Conservation (phyloP, 2,797 vertebrate species). For the Sebastes reedi region DNA sequence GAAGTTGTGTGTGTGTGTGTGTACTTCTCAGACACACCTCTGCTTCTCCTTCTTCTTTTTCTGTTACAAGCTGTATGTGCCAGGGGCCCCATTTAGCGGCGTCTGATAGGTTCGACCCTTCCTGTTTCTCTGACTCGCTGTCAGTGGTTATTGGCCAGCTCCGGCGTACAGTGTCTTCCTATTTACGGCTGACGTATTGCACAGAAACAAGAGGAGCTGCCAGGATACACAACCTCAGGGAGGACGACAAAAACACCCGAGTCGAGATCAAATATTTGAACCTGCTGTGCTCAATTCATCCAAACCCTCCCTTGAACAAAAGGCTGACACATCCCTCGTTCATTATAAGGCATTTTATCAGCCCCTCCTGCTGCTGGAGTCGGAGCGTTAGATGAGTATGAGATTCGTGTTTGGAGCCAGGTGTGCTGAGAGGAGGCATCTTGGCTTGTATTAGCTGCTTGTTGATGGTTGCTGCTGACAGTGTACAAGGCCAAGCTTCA, state of each 20-base stretch:
- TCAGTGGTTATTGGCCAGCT: slow-evolving; percentile 41
- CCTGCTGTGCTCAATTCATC: slow-evolving; percentile 25
- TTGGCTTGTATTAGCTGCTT: slow-evolving; percentile 33
- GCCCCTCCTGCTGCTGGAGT: background rate
- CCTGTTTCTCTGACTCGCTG: slow-evolving; percentile 32
- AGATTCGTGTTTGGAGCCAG: slow-evolving; percentile 28
- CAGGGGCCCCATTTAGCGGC: slow-evolving; percentile 46
- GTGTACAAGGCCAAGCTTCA: slow-evolving; percentile 10
- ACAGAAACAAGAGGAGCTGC: slow-evolving; percentile 30
- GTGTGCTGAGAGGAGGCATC: slow-evolving; percentile 34
- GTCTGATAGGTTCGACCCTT: slow-evolving; percentile 39
- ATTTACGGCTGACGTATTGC: slow-evolving; percentile 4
- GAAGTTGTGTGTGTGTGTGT: background rate
- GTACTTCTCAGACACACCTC: background rate
- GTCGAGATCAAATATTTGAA: slow-evolving; percentile 44
- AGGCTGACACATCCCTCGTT: slow-evolving; percentile 29
- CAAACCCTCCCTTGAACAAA: slow-evolving; percentile 28
- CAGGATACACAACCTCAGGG: slow-evolving; percentile 26
- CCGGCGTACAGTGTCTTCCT: slow-evolving; percentile 7
- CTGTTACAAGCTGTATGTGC: slow-evolving; percentile 28
- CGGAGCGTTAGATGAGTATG: slow-evolving; percentile 1
- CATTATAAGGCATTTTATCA: slow-evolving; percentile 12
- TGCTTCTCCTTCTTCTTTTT: background rate
- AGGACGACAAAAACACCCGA: background rate
- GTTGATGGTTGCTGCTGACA: slow-evolving; percentile 42